Evolutionary conservation across 2,888 invertebrate species (phyloP), one percentile per base, ranked within the genome.

Genomic region (Sceliomorpha sp.): DNA sequence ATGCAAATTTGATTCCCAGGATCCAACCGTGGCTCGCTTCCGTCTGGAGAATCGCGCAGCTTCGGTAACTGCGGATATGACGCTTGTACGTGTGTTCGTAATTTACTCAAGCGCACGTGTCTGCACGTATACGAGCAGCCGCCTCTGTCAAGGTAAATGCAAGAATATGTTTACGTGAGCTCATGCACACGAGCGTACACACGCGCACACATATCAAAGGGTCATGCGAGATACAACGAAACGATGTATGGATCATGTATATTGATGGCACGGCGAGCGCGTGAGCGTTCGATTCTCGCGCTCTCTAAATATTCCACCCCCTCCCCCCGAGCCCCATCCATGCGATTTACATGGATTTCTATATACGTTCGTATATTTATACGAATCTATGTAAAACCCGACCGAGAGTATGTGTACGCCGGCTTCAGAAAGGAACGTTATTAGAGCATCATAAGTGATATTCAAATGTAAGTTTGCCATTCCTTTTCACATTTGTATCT

Each of bases 211-310:
- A 37, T 44, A 27, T 59, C 34, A 34, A 27, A 24, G 39, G 67
- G 58, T 56, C 58, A 71, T 60, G 50, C 66, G 42, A 55, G 68
- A 42, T 39, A 73, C 72, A 73, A 72, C 74, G 75, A 78, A 77
- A 78, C 66, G 77, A 73, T 78, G 77, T 79, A 80, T 82, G 82
- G 80, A 82, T 82, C 82, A 80, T 81, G 75, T 82, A 78, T 82
- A 81, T 82, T 82, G 81, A 82, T 82, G 79, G 76, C 77, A 72
- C 64, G 64, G 75, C 77, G 75, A 75, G 74, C n/a, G 75, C 70
- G 78, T 69, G 74, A 75, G 75, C 74, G 73, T 82, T 84, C 81
- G 81, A 84, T 83, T 83, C 78, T 77, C 71, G 74, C 73, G 77
- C 75, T 75, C 76, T 81, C 77, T 79, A 81, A 82, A 83, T 81